Evolutionary conservation across 2,113 vertebrate genomes (phyloP), one percentile per base, ranked within the genome.

Genomic region (Mus pahari): DNA sequence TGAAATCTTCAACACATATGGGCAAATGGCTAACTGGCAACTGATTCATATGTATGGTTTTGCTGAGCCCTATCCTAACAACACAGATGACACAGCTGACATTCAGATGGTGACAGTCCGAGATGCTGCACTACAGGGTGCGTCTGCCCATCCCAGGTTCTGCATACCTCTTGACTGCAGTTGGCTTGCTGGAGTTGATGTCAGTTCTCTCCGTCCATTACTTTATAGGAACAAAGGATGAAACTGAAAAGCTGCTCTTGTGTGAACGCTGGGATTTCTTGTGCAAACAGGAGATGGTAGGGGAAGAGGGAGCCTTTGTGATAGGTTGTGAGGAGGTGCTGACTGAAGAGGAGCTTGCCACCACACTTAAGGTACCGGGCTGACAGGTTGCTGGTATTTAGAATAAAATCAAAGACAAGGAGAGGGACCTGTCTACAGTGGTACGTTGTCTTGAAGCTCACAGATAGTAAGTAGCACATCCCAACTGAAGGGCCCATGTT

Each of bases 31-130:
- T 90, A 99, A 99, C 98, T 99, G 99, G 99, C 99, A 99, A 96
- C 99, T 99, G 86, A 98, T 99, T 45, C 99, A 99, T 74, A 99
- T 99, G 99, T 99, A 99, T 0, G 99, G 99, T 84, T 99, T 99
- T 31, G 98, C 98, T 0, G 99, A 99, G 97, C 99, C 99, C 0
- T 99, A 99, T 96, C 98, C 98, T 0, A 96, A 98, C 97, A 99
- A 99, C 98, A 98, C 77, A 70, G 98, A 99, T 0, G 99, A 99
- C 95, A 99, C 99, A 0, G 99, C 99, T 0, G 99, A 99, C 97
- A 98, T 99, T 97, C 99, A 99, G 81, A 98, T 99, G 98, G 68
- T 96, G 97, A 99, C 98, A 0, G 97, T 99, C 24, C 98, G 98
- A 94, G 82, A 97, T 90, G 99, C 98, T 0, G 99, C 99, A 0